phyloP scores from a whole-genome alignment of 2,797 vertebrate genomes.

The Brotula barbata region DNA sequence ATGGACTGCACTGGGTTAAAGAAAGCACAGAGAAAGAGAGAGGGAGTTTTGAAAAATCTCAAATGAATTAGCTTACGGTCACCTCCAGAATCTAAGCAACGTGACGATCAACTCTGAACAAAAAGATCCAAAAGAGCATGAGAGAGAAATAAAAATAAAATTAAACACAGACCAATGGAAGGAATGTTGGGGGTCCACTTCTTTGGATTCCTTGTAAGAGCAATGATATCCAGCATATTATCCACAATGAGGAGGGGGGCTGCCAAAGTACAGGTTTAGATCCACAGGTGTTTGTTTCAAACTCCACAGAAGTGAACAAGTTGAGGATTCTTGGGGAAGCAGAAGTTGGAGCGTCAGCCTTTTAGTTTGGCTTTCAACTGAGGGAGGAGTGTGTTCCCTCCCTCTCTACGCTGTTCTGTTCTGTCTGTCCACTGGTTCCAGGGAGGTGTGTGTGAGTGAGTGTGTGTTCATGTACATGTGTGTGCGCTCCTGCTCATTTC shows the following conservation, averaged over 20 bases:
- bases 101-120: not conserved
- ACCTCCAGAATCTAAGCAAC: too few species aligned
- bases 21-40: conserved; percentile 25
- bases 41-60: conserved; percentile 60
- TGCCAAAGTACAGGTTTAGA: conserved; percentile 37
- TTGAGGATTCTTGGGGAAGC: conserved; percentile 38
- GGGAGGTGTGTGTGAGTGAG: conserved; percentile 34
- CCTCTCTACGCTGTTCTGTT: conserved; percentile 41
- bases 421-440: conserved; percentile 51
- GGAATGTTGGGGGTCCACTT: conserved; percentile 32
- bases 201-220: conserved; percentile 38
- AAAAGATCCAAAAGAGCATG: not conserved
- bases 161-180: conserved; percentile 57
- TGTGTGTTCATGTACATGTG: conserved; percentile 33
- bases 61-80: conserved; percentile 1
- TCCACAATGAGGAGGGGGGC: conserved; percentile 33
- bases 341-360: conserved; percentile 44
- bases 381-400: conserved; percentile 57
- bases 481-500: conserved; percentile 69
- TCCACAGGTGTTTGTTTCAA: conserved; percentile 28
- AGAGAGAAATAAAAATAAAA: not conserved
- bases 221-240: conserved; percentile 68
- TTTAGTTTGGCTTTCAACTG: conserved; percentile 45
- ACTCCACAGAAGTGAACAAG: conserved; percentile 25
- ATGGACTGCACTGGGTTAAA: conserved; percentile 40